Base-by-base conservation (phyloP, 2,113 vertebrate genomes). In the Chroicocephalus ridibundus region DNA sequence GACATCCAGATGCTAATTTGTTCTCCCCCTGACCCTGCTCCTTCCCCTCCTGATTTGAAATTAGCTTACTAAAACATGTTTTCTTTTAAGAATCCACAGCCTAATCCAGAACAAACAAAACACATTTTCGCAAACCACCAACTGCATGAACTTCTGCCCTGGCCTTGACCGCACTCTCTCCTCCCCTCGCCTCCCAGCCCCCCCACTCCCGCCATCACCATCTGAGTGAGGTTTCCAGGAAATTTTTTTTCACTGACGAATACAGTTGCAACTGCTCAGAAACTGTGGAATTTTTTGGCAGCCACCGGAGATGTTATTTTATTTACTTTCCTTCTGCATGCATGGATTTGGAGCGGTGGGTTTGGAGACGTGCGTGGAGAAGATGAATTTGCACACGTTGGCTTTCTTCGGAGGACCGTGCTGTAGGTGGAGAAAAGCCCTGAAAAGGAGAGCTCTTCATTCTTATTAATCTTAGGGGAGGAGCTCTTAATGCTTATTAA, bases 91-190 rank as follows among this genome's bases (percentile, higher is more conserved):
- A 94, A 95, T 97, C 95, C 91, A 82, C 93, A 92, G 83, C 72
- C 86, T 92, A 94, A 96, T 97, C 96, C 96, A 97, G 94, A 96
- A 97, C 92, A 97, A 97, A 97, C 95, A 97, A 97, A 95, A 96
- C 93, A 97, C 95, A 93, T 96, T 96, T 94, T 94, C 55, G 21
- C 95, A 91, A 97, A 96, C 97, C 95, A 94, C 95, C 89, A 96
- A 96, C 92, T 86, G 90, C 60, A 81, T 97, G 97, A 97, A 97
- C 97, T 95, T 65, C 78, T 97, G 97, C 96, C 96, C 97, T 91
- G 79, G 94, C 95, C 96, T 96, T 96, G 97, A 96, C 97, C 93
- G 86, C 71, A 34, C 68, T 91, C 90, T 83, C 88, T 49, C 86
- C 81, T 9, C 95, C 84, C 71, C 82, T 78, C 10, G 7, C 78